Conservation (phyloP, 2,797 vertebrate species). For the Ciconia nigra region DNA sequence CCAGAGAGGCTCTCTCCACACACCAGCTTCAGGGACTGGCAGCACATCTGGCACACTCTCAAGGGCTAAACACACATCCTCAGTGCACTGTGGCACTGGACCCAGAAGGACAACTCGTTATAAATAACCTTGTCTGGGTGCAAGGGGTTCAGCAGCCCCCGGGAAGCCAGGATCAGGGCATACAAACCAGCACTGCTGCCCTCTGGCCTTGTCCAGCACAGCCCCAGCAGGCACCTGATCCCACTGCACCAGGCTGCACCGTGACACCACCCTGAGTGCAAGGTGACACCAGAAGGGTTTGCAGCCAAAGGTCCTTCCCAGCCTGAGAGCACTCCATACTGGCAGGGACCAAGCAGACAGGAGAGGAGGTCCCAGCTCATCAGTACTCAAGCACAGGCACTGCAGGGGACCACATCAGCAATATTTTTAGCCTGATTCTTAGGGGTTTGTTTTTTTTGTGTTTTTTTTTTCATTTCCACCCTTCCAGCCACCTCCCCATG, state of each 20-base stretch:
- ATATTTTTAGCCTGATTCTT: slow-evolving; percentile 73
- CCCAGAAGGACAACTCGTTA: neutral
- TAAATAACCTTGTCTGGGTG: neutral
- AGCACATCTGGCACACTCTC: neutral
- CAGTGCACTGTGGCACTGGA: accelerated
- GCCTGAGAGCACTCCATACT: neutral
- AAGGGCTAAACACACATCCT: neutral
- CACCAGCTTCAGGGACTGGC: neutral
- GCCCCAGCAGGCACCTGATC: neutral
- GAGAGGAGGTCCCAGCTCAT: slow-evolving; percentile 42
- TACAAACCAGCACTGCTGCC: accelerated
- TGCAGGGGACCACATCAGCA: slow-evolving; percentile 70
- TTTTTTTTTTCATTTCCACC: slow-evolving; percentile 63
- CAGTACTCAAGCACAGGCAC: slow-evolving; percentile 48
- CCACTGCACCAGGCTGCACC: neutral
- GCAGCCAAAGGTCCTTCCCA: neutral
- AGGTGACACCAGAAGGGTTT: slow-evolving; percentile 36
- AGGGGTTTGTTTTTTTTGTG: neutral
- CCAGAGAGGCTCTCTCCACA: neutral
- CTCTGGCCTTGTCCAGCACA: accelerated
- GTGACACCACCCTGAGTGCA: neutral
- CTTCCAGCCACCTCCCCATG: slow-evolving; percentile 63
- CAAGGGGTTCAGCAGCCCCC: neutral
- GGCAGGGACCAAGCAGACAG: neutral
- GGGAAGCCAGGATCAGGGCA: neutral